A percentile compares a stretch with the other conserved stretches of the same genome.
phyloP scores from a whole-genome alignment of 2,113 vertebrate species.

The Cygnus atratus region DNA sequence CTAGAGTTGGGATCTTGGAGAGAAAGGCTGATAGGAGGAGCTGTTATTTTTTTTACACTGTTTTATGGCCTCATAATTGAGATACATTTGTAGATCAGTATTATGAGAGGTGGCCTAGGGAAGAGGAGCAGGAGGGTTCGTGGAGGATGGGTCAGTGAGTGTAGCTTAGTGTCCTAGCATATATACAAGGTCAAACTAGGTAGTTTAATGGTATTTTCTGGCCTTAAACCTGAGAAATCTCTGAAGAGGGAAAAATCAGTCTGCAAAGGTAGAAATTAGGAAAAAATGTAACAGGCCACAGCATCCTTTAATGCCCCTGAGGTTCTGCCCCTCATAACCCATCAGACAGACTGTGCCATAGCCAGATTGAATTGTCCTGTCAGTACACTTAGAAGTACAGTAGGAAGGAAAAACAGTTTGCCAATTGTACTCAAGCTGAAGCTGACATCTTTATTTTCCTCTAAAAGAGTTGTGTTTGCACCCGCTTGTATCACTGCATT shows the following conservation, averaged over 20 bases:
- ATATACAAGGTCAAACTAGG: background rate
- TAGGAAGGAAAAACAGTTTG: background rate
- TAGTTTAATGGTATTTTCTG: background rate
- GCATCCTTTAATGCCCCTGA: background rate
- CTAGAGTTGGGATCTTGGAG: background rate
- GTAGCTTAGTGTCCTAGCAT: background rate
- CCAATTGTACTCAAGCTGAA: background rate
- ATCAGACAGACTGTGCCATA: background rate
- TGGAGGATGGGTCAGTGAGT: background rate
- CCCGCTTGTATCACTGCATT: slow-evolving; percentile 41
- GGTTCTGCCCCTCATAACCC: background rate
- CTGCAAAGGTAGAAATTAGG: background rate
- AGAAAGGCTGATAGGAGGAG: background rate
- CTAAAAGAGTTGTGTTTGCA: slow-evolving; percentile 10
- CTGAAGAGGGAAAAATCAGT: background rate
- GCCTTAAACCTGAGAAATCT: background rate
- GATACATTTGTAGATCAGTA: background rate
- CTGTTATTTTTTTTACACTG: background rate
- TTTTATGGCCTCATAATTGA: background rate
- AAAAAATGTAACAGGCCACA: background rate
- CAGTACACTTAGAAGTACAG: background rate
- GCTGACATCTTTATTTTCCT: slow-evolving; percentile 25
- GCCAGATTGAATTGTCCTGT: background rate
- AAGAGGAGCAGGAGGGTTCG: background rate
- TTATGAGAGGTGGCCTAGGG: background rate